phyloP scores from a whole-genome alignment of 2,888 invertebrate species.

The Drosophila atripex region DNA sequence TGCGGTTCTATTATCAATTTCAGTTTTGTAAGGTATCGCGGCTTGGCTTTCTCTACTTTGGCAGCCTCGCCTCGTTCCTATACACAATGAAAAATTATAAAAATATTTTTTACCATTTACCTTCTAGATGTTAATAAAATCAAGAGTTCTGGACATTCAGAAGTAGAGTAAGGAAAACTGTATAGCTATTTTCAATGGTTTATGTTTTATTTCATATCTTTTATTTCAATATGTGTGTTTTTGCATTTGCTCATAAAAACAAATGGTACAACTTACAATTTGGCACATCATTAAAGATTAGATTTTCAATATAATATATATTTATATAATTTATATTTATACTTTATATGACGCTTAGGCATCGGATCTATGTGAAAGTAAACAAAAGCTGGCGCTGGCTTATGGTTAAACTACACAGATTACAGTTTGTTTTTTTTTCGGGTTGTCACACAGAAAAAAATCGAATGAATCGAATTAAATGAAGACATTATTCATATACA shows the following conservation, averaged over 20 bases:
- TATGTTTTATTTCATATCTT: slow-evolving; percentile 53
- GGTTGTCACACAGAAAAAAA: slow-evolving; percentile 33
- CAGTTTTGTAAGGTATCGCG: slow-evolving; percentile 65
- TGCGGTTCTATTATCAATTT: slow-evolving; percentile 63
- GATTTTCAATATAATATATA: slow-evolving; percentile 61
- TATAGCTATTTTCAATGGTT: slow-evolving; percentile 42
- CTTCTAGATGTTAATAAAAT: slow-evolving; percentile 63
- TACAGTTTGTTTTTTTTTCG: slow-evolving; percentile 19
- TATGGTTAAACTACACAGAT: slow-evolving; percentile 73
- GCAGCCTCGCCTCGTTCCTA: slow-evolving; percentile 33
- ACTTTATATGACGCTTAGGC: slow-evolving; percentile 65
- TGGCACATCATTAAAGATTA: slow-evolving; percentile 82
- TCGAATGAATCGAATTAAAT: slow-evolving; percentile 35
- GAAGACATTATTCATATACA: slow-evolving; percentile 43
- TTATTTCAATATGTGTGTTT: slow-evolving; percentile 66
- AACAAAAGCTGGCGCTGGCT: slow-evolving; percentile 76
- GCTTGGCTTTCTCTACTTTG: slow-evolving; percentile 23
- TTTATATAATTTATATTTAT: slow-evolving; percentile 65
- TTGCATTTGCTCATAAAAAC: slow-evolving; percentile 73
- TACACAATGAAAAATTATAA: slow-evolving; percentile 77
- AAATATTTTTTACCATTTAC: slow-evolving; percentile 64
- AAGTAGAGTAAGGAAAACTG: slow-evolving; percentile 27
- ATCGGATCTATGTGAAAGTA: slow-evolving; percentile 74
- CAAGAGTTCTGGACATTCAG: slow-evolving; percentile 30
- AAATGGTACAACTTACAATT: slow-evolving; percentile 83